These are phyloP conservation scores for Morpho helenor DNA, from an alignment of 2,888 invertebrate species.

Conservation along the genomic window DNA sequence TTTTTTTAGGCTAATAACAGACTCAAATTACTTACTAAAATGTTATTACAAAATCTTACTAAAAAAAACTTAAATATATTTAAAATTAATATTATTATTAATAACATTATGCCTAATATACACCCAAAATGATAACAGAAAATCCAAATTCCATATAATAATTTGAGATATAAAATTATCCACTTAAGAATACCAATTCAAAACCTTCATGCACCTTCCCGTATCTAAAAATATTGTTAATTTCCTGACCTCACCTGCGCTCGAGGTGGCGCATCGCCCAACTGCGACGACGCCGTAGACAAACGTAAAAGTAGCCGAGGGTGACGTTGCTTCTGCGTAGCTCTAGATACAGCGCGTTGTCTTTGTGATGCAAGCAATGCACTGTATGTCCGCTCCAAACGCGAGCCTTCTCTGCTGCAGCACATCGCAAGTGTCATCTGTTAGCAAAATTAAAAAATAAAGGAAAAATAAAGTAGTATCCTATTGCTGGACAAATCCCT, in stretches of 20 bases:
- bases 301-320: constrained; percentile 52
- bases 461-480: not conserved
- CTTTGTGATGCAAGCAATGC: constrained; percentile 49
- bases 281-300: constrained; percentile 63
- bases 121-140: too few species aligned
- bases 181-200: too few species aligned
- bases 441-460: not conserved
- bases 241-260: constrained; percentile 73
- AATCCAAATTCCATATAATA: too few species aligned
- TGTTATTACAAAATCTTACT: too few species aligned
- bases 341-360: constrained; percentile 36
- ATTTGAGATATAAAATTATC: too few species aligned
- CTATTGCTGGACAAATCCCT: too few species aligned
- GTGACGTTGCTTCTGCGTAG: constrained; percentile 28
- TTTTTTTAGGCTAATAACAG: too few species aligned
- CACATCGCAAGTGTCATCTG: constrained; percentile 66
- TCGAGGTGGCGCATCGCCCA: constrained; percentile 62
- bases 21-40: too few species aligned
- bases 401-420: constrained; percentile 49
- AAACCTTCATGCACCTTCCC: not conserved
- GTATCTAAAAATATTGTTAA: constrained; percentile 9
- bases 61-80: too few species aligned
- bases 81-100: too few species aligned
- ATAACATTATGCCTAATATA: too few species aligned
- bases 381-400: constrained; percentile 44